Conservation (phyloP, 2,797 vertebrate species). For the Mionectes olivaceus region DNA sequence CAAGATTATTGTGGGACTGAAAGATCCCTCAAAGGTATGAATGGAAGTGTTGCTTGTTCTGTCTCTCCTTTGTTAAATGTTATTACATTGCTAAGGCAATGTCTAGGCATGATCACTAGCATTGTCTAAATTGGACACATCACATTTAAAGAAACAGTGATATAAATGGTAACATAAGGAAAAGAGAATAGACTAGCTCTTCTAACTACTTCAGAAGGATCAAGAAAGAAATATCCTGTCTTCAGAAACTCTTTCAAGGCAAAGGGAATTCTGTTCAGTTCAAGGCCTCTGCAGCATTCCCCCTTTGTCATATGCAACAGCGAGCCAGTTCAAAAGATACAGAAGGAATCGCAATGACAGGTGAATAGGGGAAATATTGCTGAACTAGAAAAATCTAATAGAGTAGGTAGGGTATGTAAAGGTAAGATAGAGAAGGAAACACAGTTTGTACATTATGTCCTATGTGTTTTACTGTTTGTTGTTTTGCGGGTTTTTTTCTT, state of each 20-base stretch:
- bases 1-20: neutral
- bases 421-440: neutral
- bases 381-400: neutral
- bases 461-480: conserved; percentile 1
- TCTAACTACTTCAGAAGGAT: neutral
- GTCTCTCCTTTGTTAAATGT: neutral
- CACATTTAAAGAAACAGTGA: neutral
- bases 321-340: neutral
- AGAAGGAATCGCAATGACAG: neutral
- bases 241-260: neutral
- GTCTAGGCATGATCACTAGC: neutral
- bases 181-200: neutral
- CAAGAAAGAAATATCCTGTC: neutral
- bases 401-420: neutral
- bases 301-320: neutral
- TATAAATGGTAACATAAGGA: neutral
- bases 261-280: neutral
- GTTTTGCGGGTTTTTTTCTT: neutral
- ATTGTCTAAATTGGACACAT: neutral
- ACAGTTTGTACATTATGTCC: neutral
- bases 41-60: neutral
- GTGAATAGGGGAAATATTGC: neutral
- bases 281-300: neutral
- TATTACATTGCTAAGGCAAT: neutral
- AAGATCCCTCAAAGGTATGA: neutral